Conservation (phyloP, 2,888 invertebrate species). For the Drosophila hawaiiensis region DNA sequence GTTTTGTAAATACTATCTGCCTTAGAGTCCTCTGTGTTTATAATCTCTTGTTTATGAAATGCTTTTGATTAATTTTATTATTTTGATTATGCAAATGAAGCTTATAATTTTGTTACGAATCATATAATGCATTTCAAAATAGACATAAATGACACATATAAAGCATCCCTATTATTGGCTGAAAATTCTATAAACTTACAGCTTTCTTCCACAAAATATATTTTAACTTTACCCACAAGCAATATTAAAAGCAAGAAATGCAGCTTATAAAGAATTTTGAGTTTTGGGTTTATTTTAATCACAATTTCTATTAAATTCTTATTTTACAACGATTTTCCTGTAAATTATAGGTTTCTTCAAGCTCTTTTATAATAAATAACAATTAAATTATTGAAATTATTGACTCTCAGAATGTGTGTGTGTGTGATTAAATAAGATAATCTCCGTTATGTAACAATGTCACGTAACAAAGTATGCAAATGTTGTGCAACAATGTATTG, state of each 20-base stretch:
- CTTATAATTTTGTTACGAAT: background rate
- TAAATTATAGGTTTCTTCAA: slow-evolving; percentile 3
- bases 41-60: background rate
- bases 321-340: background rate
- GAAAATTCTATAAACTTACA: background rate
- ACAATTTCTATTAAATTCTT: background rate
- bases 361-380: slow-evolving; percentile 14
- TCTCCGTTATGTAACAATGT: slow-evolving; percentile 13
- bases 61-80: background rate
- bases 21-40: background rate
- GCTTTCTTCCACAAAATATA: background rate
- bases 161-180: background rate
- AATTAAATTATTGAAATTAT: slow-evolving; percentile 20
- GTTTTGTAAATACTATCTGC: background rate
- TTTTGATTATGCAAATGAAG: background rate
- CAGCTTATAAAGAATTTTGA: background rate
- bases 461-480: slow-evolving; percentile 12
- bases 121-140: background rate
- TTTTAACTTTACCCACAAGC: background rate
- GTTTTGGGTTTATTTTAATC: background rate
- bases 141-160: background rate
- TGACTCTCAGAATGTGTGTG: background rate
- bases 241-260: background rate
- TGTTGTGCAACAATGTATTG: slow-evolving; percentile 4
- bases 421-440: slow-evolving; percentile 24